A percentile compares a stretch with the other conserved stretches of the same genome.
Evolutionary conservation across 2,888 invertebrate species (phyloP).

Genomic region (Clistopyga incitator): DNA sequence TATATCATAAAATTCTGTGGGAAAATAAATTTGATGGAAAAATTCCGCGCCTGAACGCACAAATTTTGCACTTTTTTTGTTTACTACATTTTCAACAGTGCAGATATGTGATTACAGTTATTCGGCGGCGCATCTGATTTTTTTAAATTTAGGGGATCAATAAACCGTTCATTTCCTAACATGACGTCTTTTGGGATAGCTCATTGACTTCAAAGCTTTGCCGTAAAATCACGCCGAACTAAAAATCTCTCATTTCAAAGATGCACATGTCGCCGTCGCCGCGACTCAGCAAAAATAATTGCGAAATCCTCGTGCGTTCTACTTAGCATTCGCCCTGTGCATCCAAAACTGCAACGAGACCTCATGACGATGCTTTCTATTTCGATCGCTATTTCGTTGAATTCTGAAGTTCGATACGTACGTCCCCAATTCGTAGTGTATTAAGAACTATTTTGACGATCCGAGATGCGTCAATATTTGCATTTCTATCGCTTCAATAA

Average conservation of each 20-base stretch:
- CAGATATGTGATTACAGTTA: too few relatives aligned
- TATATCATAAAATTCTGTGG: too few relatives aligned
- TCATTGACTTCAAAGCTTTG: not conserved
- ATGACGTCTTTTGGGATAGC: too few relatives aligned
- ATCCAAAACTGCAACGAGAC: conserved; percentile 55
- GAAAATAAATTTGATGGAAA: too few relatives aligned
- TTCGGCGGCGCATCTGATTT: too few relatives aligned
- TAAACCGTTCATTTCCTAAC: too few relatives aligned
- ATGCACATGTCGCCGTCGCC: conserved; percentile 33
- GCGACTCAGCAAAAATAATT: conserved; percentile 71
- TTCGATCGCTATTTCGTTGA: conserved; percentile 63
- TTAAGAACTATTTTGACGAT: conserved; percentile 9
- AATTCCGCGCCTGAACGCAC: too few relatives aligned
- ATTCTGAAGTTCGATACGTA: conserved; percentile 59
- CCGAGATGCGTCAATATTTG: not conserved
- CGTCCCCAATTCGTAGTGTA: conserved; percentile 12
- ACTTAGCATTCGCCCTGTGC: conserved; percentile 70
- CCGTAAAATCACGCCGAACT: not conserved
- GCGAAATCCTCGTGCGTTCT: conserved; percentile 69
- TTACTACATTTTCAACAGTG: too few relatives aligned
- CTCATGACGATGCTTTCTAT: conserved; percentile 62
- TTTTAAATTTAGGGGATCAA: too few relatives aligned
- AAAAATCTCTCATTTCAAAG: conserved; percentile 35
- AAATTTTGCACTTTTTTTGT: too few relatives aligned
- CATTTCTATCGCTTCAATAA: too few relatives aligned